Evolutionary conservation across 2,113 vertebrate species (phyloP).

Genomic region (Reinhardtius hippoglossoides): DNA sequence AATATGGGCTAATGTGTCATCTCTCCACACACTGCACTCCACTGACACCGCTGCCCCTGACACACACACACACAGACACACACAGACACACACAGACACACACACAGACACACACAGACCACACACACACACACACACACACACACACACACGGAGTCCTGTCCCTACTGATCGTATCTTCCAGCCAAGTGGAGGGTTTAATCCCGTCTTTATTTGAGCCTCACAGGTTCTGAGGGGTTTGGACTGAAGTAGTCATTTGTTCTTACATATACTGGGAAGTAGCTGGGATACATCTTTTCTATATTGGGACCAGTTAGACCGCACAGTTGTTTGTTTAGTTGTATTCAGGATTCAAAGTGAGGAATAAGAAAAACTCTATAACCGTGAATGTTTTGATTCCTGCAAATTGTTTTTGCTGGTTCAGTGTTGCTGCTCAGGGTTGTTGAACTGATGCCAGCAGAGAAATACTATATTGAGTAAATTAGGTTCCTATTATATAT

Average conservation of each 20-base stretch:
- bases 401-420: not conserved
- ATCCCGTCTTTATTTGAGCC: slow-evolving; percentile 1
- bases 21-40: slow-evolving; percentile 7
- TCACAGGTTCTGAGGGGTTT: not conserved
- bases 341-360: not conserved
- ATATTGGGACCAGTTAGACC: slow-evolving; percentile 23
- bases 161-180: slow-evolving; percentile 20
- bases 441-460: too few species aligned
- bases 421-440: too few species aligned
- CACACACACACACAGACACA: slow-evolving; percentile 18
- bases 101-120: not conserved
- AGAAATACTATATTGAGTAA: too few species aligned
- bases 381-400: not conserved
- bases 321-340: not conserved
- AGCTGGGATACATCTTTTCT: slow-evolving; percentile 53
- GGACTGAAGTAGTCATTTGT: slow-evolving; percentile 5
- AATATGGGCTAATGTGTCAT: slow-evolving; percentile 45
- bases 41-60: slow-evolving; percentile 32
- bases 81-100: not conserved
- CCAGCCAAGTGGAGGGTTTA: slow-evolving; percentile 41
- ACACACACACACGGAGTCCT: not conserved
- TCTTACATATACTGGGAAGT: not conserved
- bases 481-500: too few species aligned
- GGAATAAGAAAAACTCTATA: not conserved
- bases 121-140: not conserved